Percentiles rank a stretch among this genome's conserved stretches.
Evolutionary conservation across 2,888 invertebrate genomes (phyloP).

Genomic region (Papilio demoleus): DNA sequence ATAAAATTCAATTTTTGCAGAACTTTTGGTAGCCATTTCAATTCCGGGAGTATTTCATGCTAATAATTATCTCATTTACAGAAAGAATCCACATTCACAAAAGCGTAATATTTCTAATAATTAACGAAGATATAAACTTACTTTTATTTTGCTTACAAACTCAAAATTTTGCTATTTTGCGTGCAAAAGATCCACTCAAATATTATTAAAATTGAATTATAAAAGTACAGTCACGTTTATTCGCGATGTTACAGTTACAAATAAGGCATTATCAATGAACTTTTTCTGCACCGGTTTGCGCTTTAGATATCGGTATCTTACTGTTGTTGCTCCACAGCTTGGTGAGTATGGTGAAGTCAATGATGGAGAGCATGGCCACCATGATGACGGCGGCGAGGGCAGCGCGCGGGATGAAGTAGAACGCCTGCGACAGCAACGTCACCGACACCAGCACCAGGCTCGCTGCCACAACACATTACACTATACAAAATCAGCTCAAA

Average conservation of each 20-base stretch:
- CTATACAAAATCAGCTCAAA: not conserved
- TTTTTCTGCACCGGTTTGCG: not conserved
- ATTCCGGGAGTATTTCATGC: too few species aligned
- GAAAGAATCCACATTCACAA: too few species aligned
- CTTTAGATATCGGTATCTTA: slow-evolving; percentile 64
- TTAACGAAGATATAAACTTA: too few species aligned
- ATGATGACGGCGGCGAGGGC: slow-evolving; percentile 94
- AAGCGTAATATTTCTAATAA: too few species aligned
- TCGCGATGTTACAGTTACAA: not conserved
- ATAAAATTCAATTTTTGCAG: too few species aligned
- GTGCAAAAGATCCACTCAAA: too few species aligned
- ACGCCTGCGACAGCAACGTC: slow-evolving; percentile 90
- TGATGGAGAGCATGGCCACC: slow-evolving; percentile 93
- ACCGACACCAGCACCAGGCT: slow-evolving; percentile 90
- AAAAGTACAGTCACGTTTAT: not conserved
- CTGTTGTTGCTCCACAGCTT: slow-evolving; percentile 92
- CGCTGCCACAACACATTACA: slow-evolving; percentile 68
- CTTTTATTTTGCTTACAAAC: too few species aligned
- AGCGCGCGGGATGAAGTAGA: slow-evolving; percentile 93
- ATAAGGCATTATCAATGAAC: not conserved
- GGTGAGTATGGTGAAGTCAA: slow-evolving; percentile 87
- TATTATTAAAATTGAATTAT: too few species aligned
- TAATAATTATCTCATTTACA: too few species aligned
- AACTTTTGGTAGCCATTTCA: too few species aligned
- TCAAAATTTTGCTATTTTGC: too few species aligned